These are phyloP conservation scores for Heliornis fulica DNA, from an alignment of 2,113 vertebrate species.

Conservation along the genomic window DNA sequence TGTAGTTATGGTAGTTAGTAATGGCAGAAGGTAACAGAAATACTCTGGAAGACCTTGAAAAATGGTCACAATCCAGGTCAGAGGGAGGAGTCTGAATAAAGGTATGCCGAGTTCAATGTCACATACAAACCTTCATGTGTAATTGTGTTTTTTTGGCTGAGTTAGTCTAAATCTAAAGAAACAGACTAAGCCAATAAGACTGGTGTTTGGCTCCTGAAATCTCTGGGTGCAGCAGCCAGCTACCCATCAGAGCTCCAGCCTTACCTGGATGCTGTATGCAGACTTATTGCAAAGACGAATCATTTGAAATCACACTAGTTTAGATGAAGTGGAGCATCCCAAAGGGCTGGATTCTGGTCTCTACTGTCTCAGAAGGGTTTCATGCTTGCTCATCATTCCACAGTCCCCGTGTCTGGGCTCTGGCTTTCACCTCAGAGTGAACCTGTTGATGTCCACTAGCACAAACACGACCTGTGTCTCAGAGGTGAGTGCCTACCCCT, in stretches of 20 bases:
- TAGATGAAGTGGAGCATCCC: not conserved
- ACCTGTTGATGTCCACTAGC: not conserved
- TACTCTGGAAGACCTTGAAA: not conserved
- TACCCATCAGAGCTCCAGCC: not conserved
- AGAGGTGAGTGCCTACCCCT: rapidly evolving
- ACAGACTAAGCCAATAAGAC: not conserved
- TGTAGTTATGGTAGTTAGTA: not conserved
- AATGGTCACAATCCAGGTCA: not conserved
- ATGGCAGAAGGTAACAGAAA: not conserved
- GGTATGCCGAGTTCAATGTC: not conserved
- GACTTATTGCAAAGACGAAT: not conserved
- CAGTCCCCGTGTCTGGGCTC: not conserved
- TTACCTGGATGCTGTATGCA: not conserved
- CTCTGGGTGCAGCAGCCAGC: not conserved
- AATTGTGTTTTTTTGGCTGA: not conserved
- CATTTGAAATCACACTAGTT: not conserved
- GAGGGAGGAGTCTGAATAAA: not conserved
- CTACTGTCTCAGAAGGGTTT: not conserved
- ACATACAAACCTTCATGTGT: not conserved
- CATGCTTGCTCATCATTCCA: not conserved
- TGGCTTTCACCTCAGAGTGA: not conserved
- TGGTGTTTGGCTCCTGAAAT: not conserved
- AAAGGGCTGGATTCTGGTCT: not conserved
- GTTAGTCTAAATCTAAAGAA: not conserved
- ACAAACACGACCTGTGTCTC: rapidly evolving